Evolutionary conservation across 2,113 vertebrate species (phyloP).

Genomic region (Bufo bufo): DNA sequence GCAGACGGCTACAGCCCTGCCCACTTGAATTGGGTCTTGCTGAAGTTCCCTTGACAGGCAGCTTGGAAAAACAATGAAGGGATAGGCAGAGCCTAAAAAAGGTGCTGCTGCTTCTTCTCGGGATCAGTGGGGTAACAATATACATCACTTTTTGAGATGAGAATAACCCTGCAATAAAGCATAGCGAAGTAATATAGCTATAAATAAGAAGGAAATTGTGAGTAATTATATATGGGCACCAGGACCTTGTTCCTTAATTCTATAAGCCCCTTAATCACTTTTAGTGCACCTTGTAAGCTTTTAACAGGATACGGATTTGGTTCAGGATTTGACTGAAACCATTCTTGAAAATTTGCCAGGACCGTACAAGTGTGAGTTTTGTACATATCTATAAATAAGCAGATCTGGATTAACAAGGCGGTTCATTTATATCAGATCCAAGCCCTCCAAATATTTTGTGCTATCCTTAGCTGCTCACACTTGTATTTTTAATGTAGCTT

Average conservation of each 20-base stretch:
- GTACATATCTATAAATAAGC: not conserved
- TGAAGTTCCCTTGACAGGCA: no score
- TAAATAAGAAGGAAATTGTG: not conserved
- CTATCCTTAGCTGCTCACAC: not conserved
- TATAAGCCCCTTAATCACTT: not conserved
- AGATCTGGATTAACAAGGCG: not conserved
- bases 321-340: not conserved
- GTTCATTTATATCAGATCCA: not conserved
- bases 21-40: no score
- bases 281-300: constrained; percentile 8
- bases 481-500: not conserved
- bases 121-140: no score
- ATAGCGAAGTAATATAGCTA: not conserved
- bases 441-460: not conserved
- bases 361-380: not conserved
- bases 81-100: no score
- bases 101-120: no score
- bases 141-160: no score
- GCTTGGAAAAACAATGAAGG: no score
- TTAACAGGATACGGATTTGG: constrained; percentile 4
- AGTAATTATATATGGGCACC: not conserved
- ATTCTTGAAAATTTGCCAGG: not conserved
- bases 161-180: not conserved
- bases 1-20: no score
- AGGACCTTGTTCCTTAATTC: not conserved